phyloP scores from a whole-genome alignment of 2,113 vertebrate genomes.

The Scalopus aquaticus region DNA sequence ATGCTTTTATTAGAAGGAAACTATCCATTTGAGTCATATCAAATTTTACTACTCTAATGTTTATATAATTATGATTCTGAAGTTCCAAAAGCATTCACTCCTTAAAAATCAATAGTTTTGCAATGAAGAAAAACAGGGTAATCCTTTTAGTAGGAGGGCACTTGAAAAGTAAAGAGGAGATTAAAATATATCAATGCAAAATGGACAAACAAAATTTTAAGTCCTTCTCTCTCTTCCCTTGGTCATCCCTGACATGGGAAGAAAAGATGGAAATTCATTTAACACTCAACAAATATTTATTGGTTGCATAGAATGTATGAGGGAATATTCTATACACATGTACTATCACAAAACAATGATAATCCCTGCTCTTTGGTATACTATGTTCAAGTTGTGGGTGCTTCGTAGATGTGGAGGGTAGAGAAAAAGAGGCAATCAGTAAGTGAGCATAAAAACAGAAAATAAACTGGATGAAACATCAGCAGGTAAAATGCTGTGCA shows the following conservation, averaged over 20 bases:
- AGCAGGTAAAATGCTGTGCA: not conserved
- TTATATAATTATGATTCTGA: constrained; percentile 57
- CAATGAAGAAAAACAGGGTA: constrained; percentile 15
- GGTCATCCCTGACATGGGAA: not conserved
- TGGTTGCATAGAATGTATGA: not conserved
- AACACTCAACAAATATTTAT: not conserved
- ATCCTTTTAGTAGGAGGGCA: constrained; percentile 15
- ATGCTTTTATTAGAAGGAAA: constrained; percentile 49
- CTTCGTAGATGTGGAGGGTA: not conserved
- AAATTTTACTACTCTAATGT: constrained; percentile 60
- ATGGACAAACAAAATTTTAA: constrained; percentile 37
- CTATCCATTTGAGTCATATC: constrained; percentile 23
- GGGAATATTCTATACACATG: not conserved
- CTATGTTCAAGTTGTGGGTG: not conserved
- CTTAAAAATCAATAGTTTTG: constrained; percentile 58
- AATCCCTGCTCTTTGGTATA: not conserved
- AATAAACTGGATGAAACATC: not conserved
- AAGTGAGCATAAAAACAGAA: not conserved
- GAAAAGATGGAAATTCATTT: constrained; percentile 3
- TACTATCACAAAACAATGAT: not conserved
- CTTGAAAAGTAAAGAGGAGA: not conserved
- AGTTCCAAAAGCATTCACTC: constrained; percentile 42
- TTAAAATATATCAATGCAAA: constrained; percentile 17
- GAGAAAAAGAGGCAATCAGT: not conserved
- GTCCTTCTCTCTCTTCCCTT: not conserved